Percentiles rank a stretch among this genome's conserved stretches.
Evolutionary conservation across 2,888 invertebrate genomes (phyloP).

Genomic region (Hesperia comma): DNA sequence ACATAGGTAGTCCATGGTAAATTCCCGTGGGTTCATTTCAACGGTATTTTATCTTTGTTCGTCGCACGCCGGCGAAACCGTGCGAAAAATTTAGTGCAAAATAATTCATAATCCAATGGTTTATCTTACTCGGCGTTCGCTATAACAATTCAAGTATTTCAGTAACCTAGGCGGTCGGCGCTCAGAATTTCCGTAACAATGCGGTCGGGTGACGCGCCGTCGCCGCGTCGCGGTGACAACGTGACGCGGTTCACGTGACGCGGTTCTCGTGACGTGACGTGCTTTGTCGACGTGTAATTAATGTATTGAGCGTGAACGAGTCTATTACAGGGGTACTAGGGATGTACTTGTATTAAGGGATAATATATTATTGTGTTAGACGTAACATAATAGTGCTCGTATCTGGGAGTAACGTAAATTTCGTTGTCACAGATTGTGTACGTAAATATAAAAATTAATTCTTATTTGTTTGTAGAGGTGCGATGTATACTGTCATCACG

Average conservation of each 20-base stretch:
- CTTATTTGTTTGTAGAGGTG: no score
- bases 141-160: neutral
- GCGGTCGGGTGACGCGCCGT: slow-evolving; percentile 55
- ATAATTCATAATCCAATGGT: neutral
- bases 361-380: neutral
- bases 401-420: no score
- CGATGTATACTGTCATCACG: no score
- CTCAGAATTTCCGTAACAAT: slow-evolving; percentile 46
- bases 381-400: no score
- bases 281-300: slow-evolving; percentile 45
- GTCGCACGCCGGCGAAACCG: no score
- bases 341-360: slow-evolving; percentile 10
- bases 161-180: neutral
- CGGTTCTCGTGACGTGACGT: slow-evolving; percentile 10
- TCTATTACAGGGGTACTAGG: slow-evolving; percentile 43
- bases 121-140: neutral
- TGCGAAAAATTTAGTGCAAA: no score
- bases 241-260: slow-evolving; percentile 36
- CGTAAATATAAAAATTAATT: no score
- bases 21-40: no score
- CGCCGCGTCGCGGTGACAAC: slow-evolving; percentile 39
- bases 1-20: no score
- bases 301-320: slow-evolving; percentile 47
- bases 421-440: no score
- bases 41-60: no score